phyloP scores from a whole-genome alignment of 2,888 invertebrate genomes.

The Chirona hameri region DNA sequence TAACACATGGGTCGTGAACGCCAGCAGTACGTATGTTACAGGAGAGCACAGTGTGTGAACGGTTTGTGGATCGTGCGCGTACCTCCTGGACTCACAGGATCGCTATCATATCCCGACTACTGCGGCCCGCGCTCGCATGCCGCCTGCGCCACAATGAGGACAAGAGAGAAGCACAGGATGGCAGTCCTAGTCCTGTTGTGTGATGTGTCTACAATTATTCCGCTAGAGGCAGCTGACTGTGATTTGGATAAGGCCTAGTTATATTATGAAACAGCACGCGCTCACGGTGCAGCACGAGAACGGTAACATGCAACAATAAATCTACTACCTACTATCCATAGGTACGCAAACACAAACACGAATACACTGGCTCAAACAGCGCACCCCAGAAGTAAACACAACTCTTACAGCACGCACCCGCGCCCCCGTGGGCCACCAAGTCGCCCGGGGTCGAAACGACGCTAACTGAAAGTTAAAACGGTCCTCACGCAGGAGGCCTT shows the following conservation, averaged over 20 bases:
- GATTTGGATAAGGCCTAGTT: constrained; percentile 4
- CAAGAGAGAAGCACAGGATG: neutral
- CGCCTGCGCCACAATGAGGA: neutral
- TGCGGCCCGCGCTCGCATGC: neutral
- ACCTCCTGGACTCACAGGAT: neutral
- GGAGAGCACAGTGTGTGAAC: neutral
- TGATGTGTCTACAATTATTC: neutral
- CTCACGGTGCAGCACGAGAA: neutral
- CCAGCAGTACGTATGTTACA: neutral
- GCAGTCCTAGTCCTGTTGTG: neutral
- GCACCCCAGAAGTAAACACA: no score
- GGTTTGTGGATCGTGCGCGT: neutral
- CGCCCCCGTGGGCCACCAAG: no score
- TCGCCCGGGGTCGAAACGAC: neutral
- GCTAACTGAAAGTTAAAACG: neutral
- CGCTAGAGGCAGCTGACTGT: neutral
- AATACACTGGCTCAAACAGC: constrained; percentile 6
- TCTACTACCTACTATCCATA: constrained; percentile 12
- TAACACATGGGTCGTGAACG: neutral
- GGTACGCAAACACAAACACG: constrained; percentile 29
- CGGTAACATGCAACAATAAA: neutral
- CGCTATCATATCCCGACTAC: neutral
- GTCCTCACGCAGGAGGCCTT: no score
- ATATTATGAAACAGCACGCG: neutral
- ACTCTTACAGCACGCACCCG: no score